Conservation (phyloP, 2,797 vertebrate genomes). For the Lacerta agilis region DNA sequence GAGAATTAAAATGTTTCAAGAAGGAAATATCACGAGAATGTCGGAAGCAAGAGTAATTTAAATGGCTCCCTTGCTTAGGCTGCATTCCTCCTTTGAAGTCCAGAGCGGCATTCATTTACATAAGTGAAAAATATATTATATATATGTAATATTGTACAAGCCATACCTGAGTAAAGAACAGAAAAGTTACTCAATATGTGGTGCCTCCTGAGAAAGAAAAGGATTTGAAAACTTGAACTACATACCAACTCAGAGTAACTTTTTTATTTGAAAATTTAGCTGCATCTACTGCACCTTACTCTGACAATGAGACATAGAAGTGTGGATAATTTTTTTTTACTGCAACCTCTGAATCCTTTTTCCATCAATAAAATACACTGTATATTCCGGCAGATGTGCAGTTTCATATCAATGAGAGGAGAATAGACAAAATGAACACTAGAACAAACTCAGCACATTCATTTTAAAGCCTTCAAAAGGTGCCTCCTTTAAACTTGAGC, state of each 20-base stretch:
- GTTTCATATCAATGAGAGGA: not conserved
- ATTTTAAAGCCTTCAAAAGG: not conserved
- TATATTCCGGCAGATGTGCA: not conserved
- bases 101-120: not conserved
- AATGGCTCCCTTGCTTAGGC: not conserved
- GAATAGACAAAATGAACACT: fast-evolving
- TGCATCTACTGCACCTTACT: not conserved
- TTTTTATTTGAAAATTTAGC: slow-evolving; percentile 48
- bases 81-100: not conserved
- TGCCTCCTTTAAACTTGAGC: not conserved
- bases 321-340: slow-evolving; percentile 8
- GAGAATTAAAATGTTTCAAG: not conserved
- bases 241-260: slow-evolving; percentile 4
- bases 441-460: not conserved
- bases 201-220: slow-evolving; percentile 19
- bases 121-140: not conserved
- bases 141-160: not conserved
- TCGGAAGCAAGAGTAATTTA: not conserved
- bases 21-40: not conserved
- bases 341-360: slow-evolving; percentile 8
- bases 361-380: slow-evolving; percentile 8
- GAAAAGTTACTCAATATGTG: not conserved
- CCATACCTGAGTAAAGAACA: slow-evolving; percentile 34
- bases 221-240: slow-evolving; percentile 26
- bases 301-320: slow-evolving; percentile 32